A percentile compares a stretch with the other conserved stretches of the same genome.
Evolutionary conservation across 2,888 invertebrate species (phyloP).

Genomic region (Alviniconcha strummeri): DNA sequence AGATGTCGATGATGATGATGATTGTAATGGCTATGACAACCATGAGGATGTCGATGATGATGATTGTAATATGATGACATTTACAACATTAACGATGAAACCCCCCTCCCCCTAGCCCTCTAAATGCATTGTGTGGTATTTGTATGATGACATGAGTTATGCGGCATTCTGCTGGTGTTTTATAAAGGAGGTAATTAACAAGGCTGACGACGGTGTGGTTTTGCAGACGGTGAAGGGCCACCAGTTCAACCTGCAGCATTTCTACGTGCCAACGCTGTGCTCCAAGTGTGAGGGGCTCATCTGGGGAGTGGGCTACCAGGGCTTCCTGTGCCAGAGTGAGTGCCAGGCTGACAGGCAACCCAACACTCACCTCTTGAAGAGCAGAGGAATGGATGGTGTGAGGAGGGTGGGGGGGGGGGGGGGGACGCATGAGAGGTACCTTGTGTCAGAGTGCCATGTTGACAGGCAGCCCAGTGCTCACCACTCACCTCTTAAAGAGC

Average conservation of each 20-base stretch:
- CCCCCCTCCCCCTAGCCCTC: too few species aligned
- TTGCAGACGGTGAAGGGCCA: slow-evolving; percentile 82
- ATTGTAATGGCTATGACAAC: not conserved
- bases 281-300: slow-evolving; percentile 94
- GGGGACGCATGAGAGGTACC: not conserved
- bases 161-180: too few species aligned
- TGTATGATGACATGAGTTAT: too few species aligned
- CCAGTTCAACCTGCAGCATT: slow-evolving; percentile 90
- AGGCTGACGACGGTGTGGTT: not conserved
- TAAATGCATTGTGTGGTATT: too few species aligned
- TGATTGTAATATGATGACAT: not conserved
- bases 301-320: slow-evolving; percentile 97
- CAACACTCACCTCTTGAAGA: not conserved
- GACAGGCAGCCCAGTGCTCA: too few species aligned
- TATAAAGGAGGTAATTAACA: too few species aligned
- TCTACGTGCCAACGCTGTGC: slow-evolving; percentile 92
- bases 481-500: too few species aligned
- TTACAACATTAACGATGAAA: too few species aligned
- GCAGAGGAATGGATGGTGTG: not conserved
- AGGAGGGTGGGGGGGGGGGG: not conserved
- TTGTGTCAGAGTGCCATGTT: too few species aligned
- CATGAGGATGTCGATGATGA: not conserved
- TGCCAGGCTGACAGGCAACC: slow-evolving; percentile 32
- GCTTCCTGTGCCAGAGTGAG: slow-evolving; percentile 94
- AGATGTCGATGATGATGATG: too few species aligned